Base-by-base conservation (phyloP, 1,140 invertebrate species). In the Drosophila rhopaloa region DNA sequence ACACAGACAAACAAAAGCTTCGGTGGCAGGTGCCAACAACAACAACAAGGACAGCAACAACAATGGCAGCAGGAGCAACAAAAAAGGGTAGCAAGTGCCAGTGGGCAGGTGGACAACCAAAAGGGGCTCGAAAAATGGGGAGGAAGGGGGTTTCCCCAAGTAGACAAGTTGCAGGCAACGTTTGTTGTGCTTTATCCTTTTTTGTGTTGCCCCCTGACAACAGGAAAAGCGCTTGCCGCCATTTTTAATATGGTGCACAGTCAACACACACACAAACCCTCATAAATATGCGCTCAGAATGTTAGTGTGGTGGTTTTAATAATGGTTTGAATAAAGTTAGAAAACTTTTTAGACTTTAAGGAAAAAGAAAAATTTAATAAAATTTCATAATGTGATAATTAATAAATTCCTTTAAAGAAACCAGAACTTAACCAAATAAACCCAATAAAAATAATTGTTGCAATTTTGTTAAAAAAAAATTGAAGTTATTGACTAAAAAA, bases 171-270 rank as follows among this genome's bases (percentile, higher is more conserved):
- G 82, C 82, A 78, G 56, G 60, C 72, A 66, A 16, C 66, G 55
- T 53, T 72, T 71, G 66, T 65, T 79, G 76, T 68, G 76, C 70
- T 40, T 70, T 70, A 37, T 71, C 38, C 37, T 19, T 37, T 67
- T 61, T 56, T 61, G 55, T 54, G 51, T 79, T 81, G 62, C 65
- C 71, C 65, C 70, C 61, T 65, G 71, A 53, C 71, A 79, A 75
- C 61, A 70, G 63, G 48, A 41, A 58, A 43, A 79, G 74, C 61
- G 70, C 84, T 44, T 89, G 78, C 81, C 84, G 84, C 84, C 84
- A 89, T 89, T 84, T 89, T 90, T 89, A 89, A 89, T 89, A 90
- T 81, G 81, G 76, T 71, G 66, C 73, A 81, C 51, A 61, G 60
- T 50, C 59, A 47, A 61, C 38, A 54, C 19, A 46, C 55, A 66